phyloP scores from a whole-genome alignment of 2,888 invertebrate species.

The Quadroppia sp. region DNA sequence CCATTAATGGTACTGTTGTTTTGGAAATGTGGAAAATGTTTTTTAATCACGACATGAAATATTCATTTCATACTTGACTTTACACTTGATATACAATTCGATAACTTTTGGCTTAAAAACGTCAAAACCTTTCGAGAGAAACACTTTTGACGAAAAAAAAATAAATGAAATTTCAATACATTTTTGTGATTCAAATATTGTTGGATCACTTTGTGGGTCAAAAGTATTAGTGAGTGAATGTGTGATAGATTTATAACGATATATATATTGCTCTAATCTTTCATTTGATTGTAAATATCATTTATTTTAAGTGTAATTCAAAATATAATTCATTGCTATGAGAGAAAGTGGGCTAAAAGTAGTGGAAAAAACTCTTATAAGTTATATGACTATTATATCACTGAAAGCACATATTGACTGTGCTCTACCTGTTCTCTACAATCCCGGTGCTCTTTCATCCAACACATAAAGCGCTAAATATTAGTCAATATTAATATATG shows the following conservation, averaged over 20 bases:
- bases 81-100: too few relatives aligned
- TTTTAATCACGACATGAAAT: not conserved
- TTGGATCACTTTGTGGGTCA: not conserved
- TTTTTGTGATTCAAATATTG: not conserved
- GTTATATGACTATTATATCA: not conserved
- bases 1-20: too few relatives aligned
- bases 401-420: not conserved
- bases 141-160: too few relatives aligned
- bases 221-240: not conserved
- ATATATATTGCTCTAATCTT: not conserved
- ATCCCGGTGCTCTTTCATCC: not conserved
- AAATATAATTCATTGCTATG: constrained; percentile 11
- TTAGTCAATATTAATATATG: not conserved
- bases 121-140: too few relatives aligned
- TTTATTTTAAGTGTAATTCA: not conserved
- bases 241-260: not conserved
- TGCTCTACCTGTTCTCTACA: not conserved
- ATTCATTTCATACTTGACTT: not conserved
- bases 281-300: not conserved
- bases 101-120: too few relatives aligned
- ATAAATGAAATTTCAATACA: too few relatives aligned
- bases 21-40: not conserved
- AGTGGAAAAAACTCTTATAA: not conserved
- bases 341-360: not conserved
- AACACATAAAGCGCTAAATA: constrained; percentile 1